Evolutionary conservation across 2,113 vertebrate genomes (phyloP), one percentile per base, ranked within the genome.

Genomic region (Himantopus leucocephalus): DNA sequence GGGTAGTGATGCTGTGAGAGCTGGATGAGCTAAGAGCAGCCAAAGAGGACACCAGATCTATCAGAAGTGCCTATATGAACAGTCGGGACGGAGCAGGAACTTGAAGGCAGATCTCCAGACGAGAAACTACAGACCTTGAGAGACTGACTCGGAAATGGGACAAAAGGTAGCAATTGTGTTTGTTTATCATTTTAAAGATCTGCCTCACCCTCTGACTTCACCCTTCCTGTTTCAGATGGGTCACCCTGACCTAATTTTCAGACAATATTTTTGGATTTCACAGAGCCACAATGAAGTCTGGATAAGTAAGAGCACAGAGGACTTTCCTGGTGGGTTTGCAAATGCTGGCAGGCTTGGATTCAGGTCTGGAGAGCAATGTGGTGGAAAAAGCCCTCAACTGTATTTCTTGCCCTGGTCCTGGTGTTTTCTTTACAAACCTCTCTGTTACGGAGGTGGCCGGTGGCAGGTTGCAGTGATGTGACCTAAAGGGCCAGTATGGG

Each of bases 201-300:
- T 94, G 84, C 84, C 93, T 95, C n/a, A 2, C 81, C 90, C 90
- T 75, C 80, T 91, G 93, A 90, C 85, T 91, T 95, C 81, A 82
- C 50, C 62, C 77, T 92, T 97, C 91, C 87, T 87, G 74, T 75
- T 93, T 82, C 45, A 62, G 35, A 56, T 32, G 45, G 77, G 81
- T 96, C 85, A 76, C 85, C 35, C 56, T 92, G 77, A 92, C 80
- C 50, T 89, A 17, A 70, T 90, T 90, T 93, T 93, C 85, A 85
- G 92, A 72, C 62, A 67, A 48, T 32, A 53, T 79, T 67, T 91
- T 85, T 77, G 37, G 34, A 80, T 90, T 83, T 83, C n/a, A 35
- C 5, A 3, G 59, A 66, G 35, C n/a, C 50, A 52, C 0, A 0
- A 27, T 75, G 53, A 82, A 85, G 23, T 39, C 70, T 68, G 60